Conservation (phyloP, 2,797 vertebrate genomes). For the Gallinago solitaria region DNA sequence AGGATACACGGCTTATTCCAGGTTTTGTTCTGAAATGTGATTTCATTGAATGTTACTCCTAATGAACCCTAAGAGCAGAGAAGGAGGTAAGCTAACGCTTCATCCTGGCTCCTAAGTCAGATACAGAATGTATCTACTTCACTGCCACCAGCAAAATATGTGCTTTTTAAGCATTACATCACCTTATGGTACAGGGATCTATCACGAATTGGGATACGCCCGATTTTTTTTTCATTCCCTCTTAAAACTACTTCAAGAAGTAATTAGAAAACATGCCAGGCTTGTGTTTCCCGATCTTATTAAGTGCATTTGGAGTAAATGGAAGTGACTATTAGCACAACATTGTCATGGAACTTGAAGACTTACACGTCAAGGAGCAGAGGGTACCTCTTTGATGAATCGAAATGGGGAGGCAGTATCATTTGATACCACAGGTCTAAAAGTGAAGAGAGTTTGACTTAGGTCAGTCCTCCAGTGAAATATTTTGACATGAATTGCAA, state of each 20-base stretch:
- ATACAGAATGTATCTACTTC: neutral
- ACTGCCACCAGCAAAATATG: neutral
- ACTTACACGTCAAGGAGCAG: constrained; percentile 97
- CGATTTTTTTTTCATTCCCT: neutral
- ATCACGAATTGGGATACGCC: neutral
- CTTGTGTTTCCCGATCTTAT: neutral
- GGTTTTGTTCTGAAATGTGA: neutral
- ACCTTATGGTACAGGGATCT: neutral
- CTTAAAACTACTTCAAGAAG: constrained; percentile 2
- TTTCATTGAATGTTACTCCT: neutral
- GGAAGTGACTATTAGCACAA: constrained; percentile 39
- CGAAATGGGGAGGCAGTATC: constrained; percentile 92
- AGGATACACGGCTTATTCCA: neutral
- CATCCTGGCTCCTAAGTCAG: neutral
- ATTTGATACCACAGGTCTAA: constrained; percentile 96
- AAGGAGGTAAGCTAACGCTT: neutral
- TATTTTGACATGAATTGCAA: neutral
- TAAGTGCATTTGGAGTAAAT: constrained; percentile 33
- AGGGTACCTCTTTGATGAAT: constrained; percentile 91
- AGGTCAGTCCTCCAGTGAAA: neutral
- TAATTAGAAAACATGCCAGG: constrained; percentile 10
- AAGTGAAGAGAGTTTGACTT: constrained; percentile 48
- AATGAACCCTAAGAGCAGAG: neutral
- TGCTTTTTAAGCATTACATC: neutral
- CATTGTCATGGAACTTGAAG: neutral